Base-by-base conservation (phyloP, 2,888 invertebrate genomes). In the Thymelicus sylvestris region DNA sequence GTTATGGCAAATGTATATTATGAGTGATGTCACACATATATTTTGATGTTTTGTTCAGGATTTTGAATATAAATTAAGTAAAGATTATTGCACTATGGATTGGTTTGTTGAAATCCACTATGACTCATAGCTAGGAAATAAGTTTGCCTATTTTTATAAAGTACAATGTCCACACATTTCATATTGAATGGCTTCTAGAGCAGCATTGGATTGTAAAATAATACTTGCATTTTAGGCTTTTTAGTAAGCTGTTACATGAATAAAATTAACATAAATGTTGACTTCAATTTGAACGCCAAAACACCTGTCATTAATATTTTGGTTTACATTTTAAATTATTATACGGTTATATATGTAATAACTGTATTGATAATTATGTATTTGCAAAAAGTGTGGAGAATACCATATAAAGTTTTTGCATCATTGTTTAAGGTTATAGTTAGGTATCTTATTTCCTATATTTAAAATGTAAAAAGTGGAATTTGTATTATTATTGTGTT, bases 1-100 rank as follows among this genome's bases (percentile, higher is more conserved):
- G 85, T 83, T 83, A 86, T 92, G 89, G 89, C 87, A 92, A 91
- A 88, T 92, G 88, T 91, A 89, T 88, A 90, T 31, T 31, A 85
- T 44, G 83, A 80, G 80, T 86, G 81, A 83, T 83, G 75, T 76
- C 77, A 75, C 78, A 80, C 76, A 74, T 72, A 75, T 78, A 79
- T 75, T 84, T 81, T 80, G 78, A 78, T 80, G 79, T 78, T 80
- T 85, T 83, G 80, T 84, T 80, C 84, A 82, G 80, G 80, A 83
- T 85, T 86, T 81, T 24, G 24, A 60, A 57, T 60, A 39, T 60
- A 70, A 70, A 59, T 7, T 65, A 59, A 65, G 60, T 61, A 50
- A 67, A 60, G 19, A 50, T 47, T 57, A 19, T 70, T 60, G 64
- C 60, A 70, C 65, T 44, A 65, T 65, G 70, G 59, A 65, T 70